Base-by-base conservation (phyloP, 2,113 vertebrate genomes). In the Coryphaenoides rupestris region DNA sequence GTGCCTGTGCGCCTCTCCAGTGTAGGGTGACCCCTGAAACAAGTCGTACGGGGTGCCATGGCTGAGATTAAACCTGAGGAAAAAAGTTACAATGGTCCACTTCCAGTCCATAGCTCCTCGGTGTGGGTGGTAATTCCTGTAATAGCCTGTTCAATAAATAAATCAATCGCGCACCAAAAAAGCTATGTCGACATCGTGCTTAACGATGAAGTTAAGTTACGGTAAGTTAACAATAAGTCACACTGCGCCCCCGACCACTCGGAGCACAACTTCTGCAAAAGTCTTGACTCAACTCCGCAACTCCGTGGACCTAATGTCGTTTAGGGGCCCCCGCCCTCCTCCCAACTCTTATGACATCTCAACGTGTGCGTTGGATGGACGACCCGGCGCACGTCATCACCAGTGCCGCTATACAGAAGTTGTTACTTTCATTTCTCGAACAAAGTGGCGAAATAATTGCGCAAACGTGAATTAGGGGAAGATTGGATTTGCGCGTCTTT, bases 281-380 rank as follows among this genome's bases (percentile, higher is more conserved):
- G 83, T 89, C 73, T 78, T 70, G 63, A 74, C 53, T 57, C 68
- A 73, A 40, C 33, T 40, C 74, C 76, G 77, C 75, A 81, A 77
- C 80, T 83, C 76, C 70, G 58, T 66, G 66, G 71, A n/a, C n/a
- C n/a, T 77, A 82, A 65, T 85, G 86, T 87, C 85, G 87, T 75
- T n/a, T 61, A 15, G 33, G 69, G 71, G 68, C 56, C 81, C 62
- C 77, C 74, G 66, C 77, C 72, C 82, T 76, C 72, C 76, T 76
- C 72, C 13, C 81, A 40, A 40, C 9, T 33, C 33, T 40, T 40
- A 12, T 40, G 33, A 40, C 7, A 40, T 12, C 33, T 40, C 33
- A 10, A 40, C 13, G 33, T 40, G 13, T 7, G 4, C 33, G 9
- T 40, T 40, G 33, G 33, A 7, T 40, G 7, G 13, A 40, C 33